phyloP scores from a whole-genome alignment of 2,888 invertebrate genomes.

The Xestia c-nigrum region DNA sequence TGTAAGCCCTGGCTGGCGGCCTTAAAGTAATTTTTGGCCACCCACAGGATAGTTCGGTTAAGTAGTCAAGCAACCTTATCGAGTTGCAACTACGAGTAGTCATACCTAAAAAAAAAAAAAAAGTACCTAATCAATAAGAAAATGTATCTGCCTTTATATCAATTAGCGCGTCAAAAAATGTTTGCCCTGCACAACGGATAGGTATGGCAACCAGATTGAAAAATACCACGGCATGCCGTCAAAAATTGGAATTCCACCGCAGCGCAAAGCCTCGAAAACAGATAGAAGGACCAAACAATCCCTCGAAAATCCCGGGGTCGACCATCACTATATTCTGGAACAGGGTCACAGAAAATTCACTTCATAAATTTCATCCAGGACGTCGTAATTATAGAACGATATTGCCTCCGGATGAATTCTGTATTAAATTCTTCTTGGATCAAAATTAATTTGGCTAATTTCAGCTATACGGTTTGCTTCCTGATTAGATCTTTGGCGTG shows the following conservation, averaged over 20 bases:
- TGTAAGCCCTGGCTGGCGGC: too few relatives aligned
- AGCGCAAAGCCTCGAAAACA: conserved; percentile 22
- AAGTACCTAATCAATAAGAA: neutral
- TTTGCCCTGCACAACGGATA: neutral
- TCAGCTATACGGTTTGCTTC: conserved; percentile 39
- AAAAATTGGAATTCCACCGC: conserved; percentile 48
- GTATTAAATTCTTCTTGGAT: conserved; percentile 81
- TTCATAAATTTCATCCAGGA: conserved; percentile 81
- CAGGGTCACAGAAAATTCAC: conserved; percentile 77
- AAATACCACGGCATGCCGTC: conserved; percentile 39
- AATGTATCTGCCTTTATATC: neutral
- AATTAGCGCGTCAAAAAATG: neutral
- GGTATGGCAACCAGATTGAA: conserved; percentile 29
- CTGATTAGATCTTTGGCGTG: conserved; percentile 43
- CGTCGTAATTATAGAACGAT: conserved; percentile 80
- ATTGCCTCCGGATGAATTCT: conserved; percentile 71
- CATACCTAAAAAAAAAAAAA: too few relatives aligned
- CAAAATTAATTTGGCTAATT: conserved; percentile 64
- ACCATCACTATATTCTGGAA: conserved; percentile 61
- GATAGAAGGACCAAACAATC: conserved; percentile 21
- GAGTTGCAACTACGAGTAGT: too few relatives aligned
- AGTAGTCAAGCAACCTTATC: too few relatives aligned
- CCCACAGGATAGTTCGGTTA: too few relatives aligned
- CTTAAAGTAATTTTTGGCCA: too few relatives aligned
- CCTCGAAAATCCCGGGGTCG: conserved; percentile 34